phyloP scores from a whole-genome alignment of 2,888 invertebrate species.

The Dicroscelio sp. region DNA sequence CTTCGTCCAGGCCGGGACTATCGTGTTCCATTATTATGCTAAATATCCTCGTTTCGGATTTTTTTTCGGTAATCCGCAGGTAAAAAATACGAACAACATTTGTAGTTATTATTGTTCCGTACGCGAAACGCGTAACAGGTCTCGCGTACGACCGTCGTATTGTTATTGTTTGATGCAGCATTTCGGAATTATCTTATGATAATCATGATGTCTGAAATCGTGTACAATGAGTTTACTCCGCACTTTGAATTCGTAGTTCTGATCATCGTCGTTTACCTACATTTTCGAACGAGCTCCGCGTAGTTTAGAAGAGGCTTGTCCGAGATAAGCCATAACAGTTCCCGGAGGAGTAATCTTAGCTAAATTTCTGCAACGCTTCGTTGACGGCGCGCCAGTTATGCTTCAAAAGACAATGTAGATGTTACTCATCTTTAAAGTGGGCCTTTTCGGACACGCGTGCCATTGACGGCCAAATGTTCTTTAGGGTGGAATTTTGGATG shows the following conservation, averaged over 20 bases:
- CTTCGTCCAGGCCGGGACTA: no score
- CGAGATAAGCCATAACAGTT: slow-evolving; percentile 89
- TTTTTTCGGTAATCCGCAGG: no score
- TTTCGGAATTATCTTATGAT: slow-evolving; percentile 62
- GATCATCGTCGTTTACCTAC: slow-evolving; percentile 73
- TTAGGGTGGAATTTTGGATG: no score
- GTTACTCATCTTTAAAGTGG: slow-evolving; percentile 57
- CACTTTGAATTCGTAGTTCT: slow-evolving; percentile 72
- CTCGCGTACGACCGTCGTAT: background rate
- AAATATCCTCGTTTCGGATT: no score
- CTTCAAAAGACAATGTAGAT: slow-evolving; percentile 75
- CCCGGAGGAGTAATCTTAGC: slow-evolving; percentile 90
- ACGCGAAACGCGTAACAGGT: background rate
- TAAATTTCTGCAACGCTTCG: slow-evolving; percentile 89
- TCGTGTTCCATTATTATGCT: no score
- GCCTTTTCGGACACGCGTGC: no score
- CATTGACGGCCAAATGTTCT: no score
- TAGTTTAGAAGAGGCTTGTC: slow-evolving; percentile 83
- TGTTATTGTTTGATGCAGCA: slow-evolving; percentile 45
- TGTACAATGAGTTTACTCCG: slow-evolving; percentile 46
- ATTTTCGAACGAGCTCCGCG: slow-evolving; percentile 58
- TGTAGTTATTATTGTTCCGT: slow-evolving; percentile 5
- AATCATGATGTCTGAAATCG: slow-evolving; percentile 62
- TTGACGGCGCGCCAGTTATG: slow-evolving; percentile 87
- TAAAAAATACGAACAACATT: no score